Evolutionary conservation across 1,140 invertebrate species (phyloP).

Genomic region (Goniozus legneri): DNA sequence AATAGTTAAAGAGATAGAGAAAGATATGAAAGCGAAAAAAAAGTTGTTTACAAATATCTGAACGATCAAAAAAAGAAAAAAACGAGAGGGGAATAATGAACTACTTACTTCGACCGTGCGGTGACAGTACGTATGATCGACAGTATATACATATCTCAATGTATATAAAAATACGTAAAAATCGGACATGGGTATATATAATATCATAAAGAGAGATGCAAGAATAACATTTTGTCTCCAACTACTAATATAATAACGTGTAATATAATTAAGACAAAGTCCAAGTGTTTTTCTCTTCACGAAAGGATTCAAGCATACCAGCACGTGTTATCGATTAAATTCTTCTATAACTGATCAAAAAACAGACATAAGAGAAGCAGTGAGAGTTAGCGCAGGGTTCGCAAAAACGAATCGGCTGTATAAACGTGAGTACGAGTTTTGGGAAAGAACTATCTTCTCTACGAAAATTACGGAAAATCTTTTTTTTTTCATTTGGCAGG

Average conservation of each 20-base stretch:
- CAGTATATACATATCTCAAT: conserved; percentile 1
- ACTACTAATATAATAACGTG: conserved; percentile 28
- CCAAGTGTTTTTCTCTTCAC: conserved; percentile 17
- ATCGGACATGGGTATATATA: conserved; percentile 5
- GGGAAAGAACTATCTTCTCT: no score
- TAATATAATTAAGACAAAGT: conserved; percentile 6
- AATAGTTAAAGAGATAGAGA: not conserved
- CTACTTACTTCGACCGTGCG: not conserved
- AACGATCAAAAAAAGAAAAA: not conserved
- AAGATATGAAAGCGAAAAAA: conserved; percentile 14
- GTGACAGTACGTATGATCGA: not conserved
- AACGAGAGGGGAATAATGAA: no score
- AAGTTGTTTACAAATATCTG: no score
- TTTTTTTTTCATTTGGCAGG: no score
- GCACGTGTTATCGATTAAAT: conserved; percentile 30
- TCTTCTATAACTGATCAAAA: conserved; percentile 38
- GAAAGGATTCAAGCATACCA: conserved; percentile 33
- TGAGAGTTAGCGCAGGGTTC: conserved; percentile 41
- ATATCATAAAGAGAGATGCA: conserved; percentile 18
- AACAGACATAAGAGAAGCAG: conserved; percentile 42
- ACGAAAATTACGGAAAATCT: no score
- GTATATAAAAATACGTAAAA: conserved; percentile 11
- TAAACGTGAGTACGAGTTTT: conserved; percentile 9
- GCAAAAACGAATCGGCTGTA: conserved; percentile 25
- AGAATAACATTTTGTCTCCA: conserved; percentile 21